Percentiles rank a stretch among this genome's conserved stretches.
Evolutionary conservation across 1,140 invertebrate species (phyloP).

Genomic region (Asobara japonica): DNA sequence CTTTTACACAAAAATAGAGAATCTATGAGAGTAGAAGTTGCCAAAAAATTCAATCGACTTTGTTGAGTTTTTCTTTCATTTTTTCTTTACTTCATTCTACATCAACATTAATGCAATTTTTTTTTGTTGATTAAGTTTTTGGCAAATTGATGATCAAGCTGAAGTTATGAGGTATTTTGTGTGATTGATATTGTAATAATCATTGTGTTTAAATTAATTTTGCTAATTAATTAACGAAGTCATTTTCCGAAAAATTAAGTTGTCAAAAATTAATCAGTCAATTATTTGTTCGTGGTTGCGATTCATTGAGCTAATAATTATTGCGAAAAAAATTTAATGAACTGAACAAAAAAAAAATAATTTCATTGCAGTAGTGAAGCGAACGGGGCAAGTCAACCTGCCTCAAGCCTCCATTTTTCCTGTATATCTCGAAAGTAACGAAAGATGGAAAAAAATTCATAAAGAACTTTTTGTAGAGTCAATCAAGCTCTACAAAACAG

Average conservation of each 20-base stretch:
- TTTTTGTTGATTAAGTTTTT: constrained; percentile 9
- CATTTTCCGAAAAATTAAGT: too few species aligned
- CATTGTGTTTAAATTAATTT: background rate
- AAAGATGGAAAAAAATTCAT: too few species aligned
- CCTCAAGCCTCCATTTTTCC: too few species aligned
- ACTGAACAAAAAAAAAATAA: background rate
- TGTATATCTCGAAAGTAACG: too few species aligned
- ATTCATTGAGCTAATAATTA: too few species aligned
- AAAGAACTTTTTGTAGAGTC: too few species aligned
- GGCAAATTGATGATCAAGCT: constrained; percentile 27
- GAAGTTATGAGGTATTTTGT: constrained; percentile 29
- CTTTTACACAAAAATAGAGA: constrained; percentile 65
- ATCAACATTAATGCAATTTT: background rate
- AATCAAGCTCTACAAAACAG: too few species aligned
- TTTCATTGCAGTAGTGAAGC: background rate
- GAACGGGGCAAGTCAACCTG: too few species aligned
- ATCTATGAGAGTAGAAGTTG: constrained; percentile 53
- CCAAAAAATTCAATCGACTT: constrained; percentile 44
- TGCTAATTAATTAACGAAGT: background rate
- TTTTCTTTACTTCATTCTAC: constrained; percentile 22
- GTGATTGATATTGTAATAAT: constrained; percentile 24
- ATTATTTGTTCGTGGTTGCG: too few species aligned
- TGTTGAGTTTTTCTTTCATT: constrained; percentile 32
- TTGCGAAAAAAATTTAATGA: too few species aligned
- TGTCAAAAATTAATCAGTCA: background rate